These are phyloP conservation scores for Drosophila paulistorum DNA, from an alignment of 1,140 invertebrate species.

Conservation along the genomic window DNA sequence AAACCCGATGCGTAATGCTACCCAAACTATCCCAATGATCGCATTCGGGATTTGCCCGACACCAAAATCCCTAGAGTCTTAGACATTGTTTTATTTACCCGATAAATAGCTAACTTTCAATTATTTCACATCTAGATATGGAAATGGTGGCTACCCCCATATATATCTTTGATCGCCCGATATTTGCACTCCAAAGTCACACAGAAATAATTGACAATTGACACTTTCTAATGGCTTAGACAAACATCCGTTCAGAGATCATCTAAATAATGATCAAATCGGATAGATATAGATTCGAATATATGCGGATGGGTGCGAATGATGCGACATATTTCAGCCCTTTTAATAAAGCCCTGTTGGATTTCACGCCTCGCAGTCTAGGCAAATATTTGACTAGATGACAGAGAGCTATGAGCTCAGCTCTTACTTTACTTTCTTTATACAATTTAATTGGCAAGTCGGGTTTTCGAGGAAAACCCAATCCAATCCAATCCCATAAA, in stretches of 20 bases:
- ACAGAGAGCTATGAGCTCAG: slow-evolving; percentile 52
- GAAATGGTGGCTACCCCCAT: slow-evolving; percentile 11
- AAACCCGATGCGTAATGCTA: slow-evolving; percentile 20
- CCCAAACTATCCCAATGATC: slow-evolving; percentile 44
- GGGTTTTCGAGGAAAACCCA: not conserved
- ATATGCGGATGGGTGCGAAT: slow-evolving; percentile 35
- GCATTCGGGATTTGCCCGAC: slow-evolving; percentile 43
- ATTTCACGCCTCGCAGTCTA: slow-evolving; percentile 26
- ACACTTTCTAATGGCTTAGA: slow-evolving; percentile 55
- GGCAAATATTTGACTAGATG: slow-evolving; percentile 24
- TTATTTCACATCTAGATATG: slow-evolving; percentile 41
- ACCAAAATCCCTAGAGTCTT: not conserved
- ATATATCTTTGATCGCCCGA: slow-evolving; percentile 38
- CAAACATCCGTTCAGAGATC: slow-evolving; percentile 45
- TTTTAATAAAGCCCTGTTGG: slow-evolving; percentile 40
- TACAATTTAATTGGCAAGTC: slow-evolving; percentile 6
- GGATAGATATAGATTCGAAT: slow-evolving; percentile 1
- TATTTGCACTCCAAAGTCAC: slow-evolving; percentile 36
- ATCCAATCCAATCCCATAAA: not conserved
- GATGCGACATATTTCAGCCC: slow-evolving; percentile 12
- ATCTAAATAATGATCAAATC: slow-evolving; percentile 29
- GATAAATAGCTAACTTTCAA: slow-evolving; percentile 26
- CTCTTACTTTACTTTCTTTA: slow-evolving; percentile 35
- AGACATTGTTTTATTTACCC: slow-evolving; percentile 30
- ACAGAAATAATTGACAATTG: slow-evolving; percentile 33